Conservation (phyloP, 2,113 vertebrate genomes). For the Cyanistes caeruleus region DNA sequence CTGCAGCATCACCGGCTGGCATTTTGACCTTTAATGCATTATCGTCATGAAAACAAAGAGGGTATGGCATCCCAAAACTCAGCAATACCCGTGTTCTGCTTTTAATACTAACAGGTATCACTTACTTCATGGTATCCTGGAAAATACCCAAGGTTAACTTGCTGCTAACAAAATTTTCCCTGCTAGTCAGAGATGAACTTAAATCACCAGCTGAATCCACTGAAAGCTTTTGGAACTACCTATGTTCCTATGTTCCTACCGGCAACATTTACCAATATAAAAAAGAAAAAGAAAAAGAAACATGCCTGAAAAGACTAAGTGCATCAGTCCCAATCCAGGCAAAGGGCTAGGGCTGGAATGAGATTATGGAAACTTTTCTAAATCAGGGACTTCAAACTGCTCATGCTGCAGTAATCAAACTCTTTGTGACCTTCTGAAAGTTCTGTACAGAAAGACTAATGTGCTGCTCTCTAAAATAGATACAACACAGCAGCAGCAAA, state of each 20-base stretch:
- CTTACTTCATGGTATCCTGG: rapidly evolving
- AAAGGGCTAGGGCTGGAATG: not conserved
- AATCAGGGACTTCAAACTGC: not conserved
- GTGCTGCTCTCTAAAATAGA: not conserved
- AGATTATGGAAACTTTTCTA: not conserved
- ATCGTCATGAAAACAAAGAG: not conserved
- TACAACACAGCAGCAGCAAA: not conserved
- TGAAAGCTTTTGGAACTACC: not conserved
- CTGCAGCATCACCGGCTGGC: conserved; percentile 27
- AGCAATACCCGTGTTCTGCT: not conserved
- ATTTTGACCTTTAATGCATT: not conserved
- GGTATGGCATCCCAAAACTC: not conserved
- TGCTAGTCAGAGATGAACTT: not conserved
- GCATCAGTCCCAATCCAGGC: not conserved
- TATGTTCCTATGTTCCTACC: not conserved
- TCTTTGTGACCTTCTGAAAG: not conserved
- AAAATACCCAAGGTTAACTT: not conserved
- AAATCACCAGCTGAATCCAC: not conserved
- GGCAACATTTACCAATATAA: not conserved
- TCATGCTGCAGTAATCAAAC: not conserved
- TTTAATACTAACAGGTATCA: not conserved
- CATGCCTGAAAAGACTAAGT: not conserved
- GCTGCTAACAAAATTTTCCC: not conserved
- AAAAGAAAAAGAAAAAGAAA: not conserved
- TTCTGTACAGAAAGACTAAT: not conserved